Base-by-base conservation (phyloP, 2,113 vertebrate genomes). In the Pseudorectes ferrugineus region DNA sequence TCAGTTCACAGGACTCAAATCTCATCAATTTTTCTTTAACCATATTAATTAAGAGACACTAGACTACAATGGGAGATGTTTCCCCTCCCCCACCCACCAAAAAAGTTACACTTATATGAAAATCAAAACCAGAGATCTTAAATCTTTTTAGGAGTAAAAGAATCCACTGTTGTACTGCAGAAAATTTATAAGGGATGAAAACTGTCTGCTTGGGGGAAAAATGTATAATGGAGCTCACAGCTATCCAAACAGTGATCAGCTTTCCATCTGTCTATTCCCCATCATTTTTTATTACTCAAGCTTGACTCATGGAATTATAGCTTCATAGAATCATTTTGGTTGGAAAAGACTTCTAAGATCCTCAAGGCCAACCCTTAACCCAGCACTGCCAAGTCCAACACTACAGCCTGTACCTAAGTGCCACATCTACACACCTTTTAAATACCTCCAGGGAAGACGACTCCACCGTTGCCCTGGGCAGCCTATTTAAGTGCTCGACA, bases 41-140 rank as follows among this genome's bases (percentile, higher is more conserved):
- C 2, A 1, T 51, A 57, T 57, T 57, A 61, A 36, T 55, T 67
- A 81, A 46, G 35, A 55, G 35, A 28, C 8, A 9, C 9, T 66
- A 48, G 22, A 52, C 14, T 35, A 45, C 5, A 86, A 52, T 21
- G 13, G 25, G 23, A 70, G 54, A 58, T 8, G 3, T 70, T 85
- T 46, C 59, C 33, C 6, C 35, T 54, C 4, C 33, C 28, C 31
- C 10, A 10, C 6, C 12, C 28, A 31, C 8, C 0, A 0, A 58
- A 74, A 63, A 33, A 12, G 5, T 16, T 59, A 3, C 29, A 22
- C 17, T 59, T 51, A 7, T 3, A 29, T 70, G 38, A 76, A 75
- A 57, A 57, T 33, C 12, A 74, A 81, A 95, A 16, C 6, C 26
- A 29, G 25, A 71, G 67, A 42, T 19, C 21, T 70, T 54, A 29